Evolutionary conservation across 2,888 invertebrate species (phyloP).

Genomic region (Rhorus exstirpatorius): DNA sequence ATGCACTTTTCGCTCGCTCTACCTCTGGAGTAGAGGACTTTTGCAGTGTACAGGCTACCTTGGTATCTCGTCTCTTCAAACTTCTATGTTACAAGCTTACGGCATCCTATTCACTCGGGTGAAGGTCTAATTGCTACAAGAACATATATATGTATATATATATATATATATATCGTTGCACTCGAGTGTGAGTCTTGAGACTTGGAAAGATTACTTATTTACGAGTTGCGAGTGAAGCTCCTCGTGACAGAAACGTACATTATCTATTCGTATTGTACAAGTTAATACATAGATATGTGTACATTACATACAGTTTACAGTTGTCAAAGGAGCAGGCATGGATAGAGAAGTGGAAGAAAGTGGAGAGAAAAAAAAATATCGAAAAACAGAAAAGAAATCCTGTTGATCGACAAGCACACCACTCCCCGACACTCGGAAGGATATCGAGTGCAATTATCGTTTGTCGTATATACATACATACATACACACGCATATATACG

Average conservation of each 20-base stretch:
- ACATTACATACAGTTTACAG: too few species aligned
- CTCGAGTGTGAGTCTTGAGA: constrained; percentile 58
- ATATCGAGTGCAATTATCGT: constrained; percentile 64
- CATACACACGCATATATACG: neutral
- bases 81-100: constrained; percentile 29
- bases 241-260: constrained; percentile 33
- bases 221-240: constrained; percentile 51
- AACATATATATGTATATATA: constrained; percentile 45
- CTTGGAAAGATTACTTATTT: constrained; percentile 62
- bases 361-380: constrained; percentile 39
- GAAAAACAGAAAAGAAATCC: constrained; percentile 50
- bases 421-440: constrained; percentile 49
- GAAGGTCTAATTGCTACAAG: constrained; percentile 57
- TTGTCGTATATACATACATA: constrained; percentile 35
- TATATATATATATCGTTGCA: constrained; percentile 54
- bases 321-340: neutral
- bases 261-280: constrained; percentile 31
- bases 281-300: too few species aligned
- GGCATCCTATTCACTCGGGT: constrained; percentile 38
- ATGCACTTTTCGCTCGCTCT: neutral
- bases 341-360: constrained; percentile 25
- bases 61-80: constrained; percentile 20
- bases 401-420: constrained; percentile 54
- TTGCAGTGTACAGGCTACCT: neutral
- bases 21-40: neutral